phyloP scores from a whole-genome alignment of 2,113 vertebrate genomes.

The Rhabdornis inornatus region DNA sequence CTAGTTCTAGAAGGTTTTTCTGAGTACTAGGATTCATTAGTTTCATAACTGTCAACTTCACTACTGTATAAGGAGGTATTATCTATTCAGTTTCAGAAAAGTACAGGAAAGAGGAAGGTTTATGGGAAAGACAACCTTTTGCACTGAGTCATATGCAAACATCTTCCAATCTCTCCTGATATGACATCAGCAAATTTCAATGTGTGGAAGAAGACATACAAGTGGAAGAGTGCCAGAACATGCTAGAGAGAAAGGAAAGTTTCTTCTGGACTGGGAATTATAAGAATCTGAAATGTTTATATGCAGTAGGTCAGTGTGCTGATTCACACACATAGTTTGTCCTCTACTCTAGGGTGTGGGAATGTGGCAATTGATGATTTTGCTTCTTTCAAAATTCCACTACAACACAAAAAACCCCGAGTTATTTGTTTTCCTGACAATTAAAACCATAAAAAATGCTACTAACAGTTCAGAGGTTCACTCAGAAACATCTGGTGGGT shows the following conservation, averaged over 20 bases:
- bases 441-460: neutral
- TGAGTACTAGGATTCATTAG: neutral
- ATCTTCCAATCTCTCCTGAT: neutral
- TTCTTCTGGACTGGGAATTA: neutral
- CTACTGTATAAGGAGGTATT: neutral
- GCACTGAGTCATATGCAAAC: neutral
- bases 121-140: neutral
- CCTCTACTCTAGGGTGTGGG: neutral
- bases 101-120: neutral
- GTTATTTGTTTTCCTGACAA: neutral
- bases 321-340: neutral
- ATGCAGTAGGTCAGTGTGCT: neutral
- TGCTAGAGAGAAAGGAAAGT: neutral
- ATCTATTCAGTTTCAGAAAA: neutral
- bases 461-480: neutral
- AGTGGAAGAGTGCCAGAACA: neutral
- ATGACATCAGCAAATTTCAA: neutral
- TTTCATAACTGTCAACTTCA: neutral
- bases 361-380: neutral
- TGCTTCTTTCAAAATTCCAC: neutral
- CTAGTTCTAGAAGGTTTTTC: neutral
- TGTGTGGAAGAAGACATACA: neutral
- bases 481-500: neutral
- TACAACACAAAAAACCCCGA: neutral
- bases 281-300: neutral